Evolutionary conservation across 2,113 vertebrate genomes (phyloP), one percentile per base, ranked within the genome.

Genomic region (Gallinago jamesoni): DNA sequence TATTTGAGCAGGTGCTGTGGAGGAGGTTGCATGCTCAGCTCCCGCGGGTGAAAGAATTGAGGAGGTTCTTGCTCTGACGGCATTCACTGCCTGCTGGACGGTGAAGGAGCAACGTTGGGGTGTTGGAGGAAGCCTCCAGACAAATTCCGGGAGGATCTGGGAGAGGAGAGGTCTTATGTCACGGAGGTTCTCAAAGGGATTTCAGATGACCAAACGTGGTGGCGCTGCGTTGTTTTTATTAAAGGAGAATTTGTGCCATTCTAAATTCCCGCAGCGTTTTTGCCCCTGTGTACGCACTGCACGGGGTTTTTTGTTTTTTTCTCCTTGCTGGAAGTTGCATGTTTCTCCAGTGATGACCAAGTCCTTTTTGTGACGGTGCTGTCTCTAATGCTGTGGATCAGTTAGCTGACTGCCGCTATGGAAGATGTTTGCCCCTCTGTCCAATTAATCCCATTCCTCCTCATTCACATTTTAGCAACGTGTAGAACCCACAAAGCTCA

Each of bases 391-490:
- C 98, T 98, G 98, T 98, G 97, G 90, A 90, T 89, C 97, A 93
- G 93, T 95, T 93, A 93, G 90, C 97, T 98, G 98, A 98, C 98
- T 97, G 86, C 94, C 96, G 94, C 96, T 98, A 98, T 98, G 98
- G 98, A 98, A 98, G 98, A 98, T 98, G 98, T 98, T 98, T 98
- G 97, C 89, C 94, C 96, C 97, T 97, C 82, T 97, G 93, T 97
- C 95, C 96, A 96, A 52, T 93, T 95, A 96, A 96, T 94, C 93
- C 88, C 97, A 97, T 98, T 95, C 94, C 92, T 89, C 81, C 89
- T 96, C 98, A 98, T 97, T 96, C 93, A 89, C 94, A 98, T 98
- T 93, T 94, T 97, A 96, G 96, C 80, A 68, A 84, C 3, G 37
- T 94, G 80, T 96, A 97, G 94, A 96, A 82, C 72, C 96, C 96